Evolutionary conservation across 2,888 invertebrate species (phyloP), one percentile per base, ranked within the genome.

Genomic region (Eristalis tenax): DNA sequence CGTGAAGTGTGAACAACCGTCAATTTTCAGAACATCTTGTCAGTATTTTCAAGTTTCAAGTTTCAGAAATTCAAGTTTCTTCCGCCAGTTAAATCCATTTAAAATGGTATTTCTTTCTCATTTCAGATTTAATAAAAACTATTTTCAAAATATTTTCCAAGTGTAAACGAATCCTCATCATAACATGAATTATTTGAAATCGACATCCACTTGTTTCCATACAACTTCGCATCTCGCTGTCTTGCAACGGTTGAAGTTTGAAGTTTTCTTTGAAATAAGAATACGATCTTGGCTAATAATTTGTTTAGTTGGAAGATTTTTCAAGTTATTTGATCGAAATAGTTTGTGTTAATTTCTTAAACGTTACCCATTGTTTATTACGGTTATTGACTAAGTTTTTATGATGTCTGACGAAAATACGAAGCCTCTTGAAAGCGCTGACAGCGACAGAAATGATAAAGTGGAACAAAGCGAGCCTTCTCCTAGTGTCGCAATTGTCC

Each of bases 371-470:
- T 61, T 64, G 11, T 4, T 40, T 74, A 15, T 18, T 3, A 40
- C 18, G 57, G 18, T 68, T 59, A 28, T 28, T 59, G 18, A 18
- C 32, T 6, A 61, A 15, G 50, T 59, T 50, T n/a, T 23, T 68
- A 81, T 1, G 69, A 85, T 85, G 85, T 77, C 77, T 82, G 68
- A 74, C 5, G 64, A 82, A 50, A 82, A 69, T 73, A 82, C 32
- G 6, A 64, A 85, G 56, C 40, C 6, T 18, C 15, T 57, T 26
- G 71, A 73, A 59, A 6, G 23, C 5, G 50, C 18, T 5, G 63
- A 68, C 4, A 26, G 11, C 10, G 32, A 40, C 10, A 63, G 11
- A 4, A 40, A 75, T 15, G 5, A 28, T 13, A 50, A 63, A 5
- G 10, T 10, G 8, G 61, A 71, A 11, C 35, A 61, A 18, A 57